Conservation (phyloP, 1,140 invertebrate genomes). For the Ips typographus region DNA sequence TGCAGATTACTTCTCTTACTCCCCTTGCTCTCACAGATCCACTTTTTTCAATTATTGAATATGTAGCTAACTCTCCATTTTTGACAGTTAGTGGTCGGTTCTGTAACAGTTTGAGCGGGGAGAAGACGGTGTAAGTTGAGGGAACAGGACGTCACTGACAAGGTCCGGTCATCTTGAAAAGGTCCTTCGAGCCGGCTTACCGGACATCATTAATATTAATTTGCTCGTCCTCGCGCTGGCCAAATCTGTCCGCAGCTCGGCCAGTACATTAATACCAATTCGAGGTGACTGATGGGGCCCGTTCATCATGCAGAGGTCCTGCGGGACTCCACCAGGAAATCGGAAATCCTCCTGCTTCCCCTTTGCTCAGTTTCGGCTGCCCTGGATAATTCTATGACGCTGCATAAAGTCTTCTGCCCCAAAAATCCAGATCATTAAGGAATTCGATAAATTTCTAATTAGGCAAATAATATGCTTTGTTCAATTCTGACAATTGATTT, state of each 20-base stretch:
- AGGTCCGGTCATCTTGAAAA: slow-evolving; percentile 13
- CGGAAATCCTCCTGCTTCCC: slow-evolving; percentile 19
- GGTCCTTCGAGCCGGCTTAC: slow-evolving; percentile 1
- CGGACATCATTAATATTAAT: slow-evolving; percentile 50
- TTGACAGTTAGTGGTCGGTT: no score
- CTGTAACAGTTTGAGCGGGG: not conserved
- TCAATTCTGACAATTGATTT: no score
- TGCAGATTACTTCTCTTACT: no score
- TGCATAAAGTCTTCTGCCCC: no score
- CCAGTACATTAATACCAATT: slow-evolving; percentile 52
- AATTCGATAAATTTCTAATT: no score
- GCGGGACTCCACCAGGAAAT: slow-evolving; percentile 32
- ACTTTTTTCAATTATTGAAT: no score
- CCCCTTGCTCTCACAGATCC: no score
- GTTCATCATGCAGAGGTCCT: slow-evolving; percentile 47
- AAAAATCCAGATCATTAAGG: no score
- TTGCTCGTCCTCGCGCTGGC: slow-evolving; percentile 44
- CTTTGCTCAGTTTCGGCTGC: not conserved
- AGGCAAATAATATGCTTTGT: no score
- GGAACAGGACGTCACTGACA: slow-evolving; percentile 24
- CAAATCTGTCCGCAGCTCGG: slow-evolving; percentile 45
- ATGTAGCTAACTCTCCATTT: no score
- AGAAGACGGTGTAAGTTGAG: not conserved
- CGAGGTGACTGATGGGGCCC: slow-evolving; percentile 49
- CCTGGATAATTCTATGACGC: no score